Evolutionary conservation across 2,888 invertebrate species (phyloP).

Genomic region (Trichogramma evanescens): DNA sequence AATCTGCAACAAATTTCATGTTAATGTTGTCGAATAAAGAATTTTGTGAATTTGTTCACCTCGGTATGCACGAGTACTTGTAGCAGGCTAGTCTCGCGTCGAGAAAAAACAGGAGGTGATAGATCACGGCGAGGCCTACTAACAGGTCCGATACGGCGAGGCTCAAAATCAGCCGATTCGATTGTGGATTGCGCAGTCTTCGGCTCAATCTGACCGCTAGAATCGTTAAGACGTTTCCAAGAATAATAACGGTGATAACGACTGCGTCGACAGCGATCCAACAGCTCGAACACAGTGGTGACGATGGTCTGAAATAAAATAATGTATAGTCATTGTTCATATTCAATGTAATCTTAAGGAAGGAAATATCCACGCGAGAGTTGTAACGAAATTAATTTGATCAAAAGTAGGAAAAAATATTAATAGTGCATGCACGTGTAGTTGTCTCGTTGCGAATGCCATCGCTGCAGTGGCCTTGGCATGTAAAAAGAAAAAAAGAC

Average conservation of each 20-base stretch:
- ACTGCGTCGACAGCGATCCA: conserved; percentile 64
- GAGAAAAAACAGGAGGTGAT: conserved; percentile 70
- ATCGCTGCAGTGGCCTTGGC: no score
- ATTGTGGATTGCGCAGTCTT: conserved; percentile 61
- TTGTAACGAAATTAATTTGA: no score
- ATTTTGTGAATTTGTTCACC: not conserved
- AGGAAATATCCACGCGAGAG: no score
- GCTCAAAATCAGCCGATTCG: conserved; percentile 73
- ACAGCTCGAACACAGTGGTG: conserved; percentile 18
- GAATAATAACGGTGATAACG: conserved; percentile 60
- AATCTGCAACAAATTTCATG: conserved; percentile 44
- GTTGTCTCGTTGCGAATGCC: no score
- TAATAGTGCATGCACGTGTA: no score
- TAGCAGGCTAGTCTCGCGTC: conserved; percentile 55
- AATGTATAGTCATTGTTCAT: no score
- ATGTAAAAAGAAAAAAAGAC: no score
- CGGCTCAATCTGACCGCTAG: conserved; percentile 65
- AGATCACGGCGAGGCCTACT: conserved; percentile 70
- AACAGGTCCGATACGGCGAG: conserved; percentile 72
- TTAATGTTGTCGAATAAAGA: no score
- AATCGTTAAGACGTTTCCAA: conserved; percentile 70
- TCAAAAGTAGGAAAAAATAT: no score
- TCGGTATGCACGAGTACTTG: conserved; percentile 57
- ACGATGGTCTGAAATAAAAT: no score
- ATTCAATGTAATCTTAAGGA: no score